Conservation (phyloP, 2,888 invertebrate genomes). For the Himalopsyche japonica region DNA sequence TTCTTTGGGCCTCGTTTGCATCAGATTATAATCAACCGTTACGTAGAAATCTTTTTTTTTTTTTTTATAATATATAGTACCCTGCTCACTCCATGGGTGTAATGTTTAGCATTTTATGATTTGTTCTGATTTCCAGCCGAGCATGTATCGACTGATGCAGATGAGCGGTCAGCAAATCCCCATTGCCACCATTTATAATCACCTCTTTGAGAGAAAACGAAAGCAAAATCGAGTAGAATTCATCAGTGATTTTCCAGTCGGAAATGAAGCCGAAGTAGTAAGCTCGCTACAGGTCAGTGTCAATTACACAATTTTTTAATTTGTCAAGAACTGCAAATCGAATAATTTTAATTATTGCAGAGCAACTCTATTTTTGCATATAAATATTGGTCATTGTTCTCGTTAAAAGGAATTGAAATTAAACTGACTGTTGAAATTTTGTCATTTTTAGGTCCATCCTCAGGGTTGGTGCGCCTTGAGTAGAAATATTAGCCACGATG, state of each 20-base stretch:
- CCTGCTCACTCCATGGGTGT: too few relatives aligned
- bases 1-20: too few relatives aligned
- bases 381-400: neutral
- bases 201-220: constrained; percentile 74
- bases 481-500: constrained; percentile 83
- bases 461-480: constrained; percentile 89
- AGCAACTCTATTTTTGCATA: too few relatives aligned
- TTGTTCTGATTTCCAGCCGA: constrained; percentile 67
- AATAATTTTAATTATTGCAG: too few relatives aligned
- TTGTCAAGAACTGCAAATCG: neutral
- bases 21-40: too few relatives aligned
- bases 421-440: neutral
- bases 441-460: constrained; percentile 73
- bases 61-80: too few relatives aligned
- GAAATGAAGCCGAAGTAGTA: constrained; percentile 87
- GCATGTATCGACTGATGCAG: constrained; percentile 88
- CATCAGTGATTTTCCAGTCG: constrained; percentile 84
- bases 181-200: constrained; percentile 77
- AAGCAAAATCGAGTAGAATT: constrained; percentile 86
- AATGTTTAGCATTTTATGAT: too few relatives aligned
- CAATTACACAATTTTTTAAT: neutral
- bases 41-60: too few relatives aligned
- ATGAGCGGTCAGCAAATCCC: constrained; percentile 81
- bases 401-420: neutral
- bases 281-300: constrained; percentile 74